Evolutionary conservation across 1,140 invertebrate genomes (phyloP), one percentile per base, ranked within the genome.

Genomic region (Drosophila teissieri): DNA sequence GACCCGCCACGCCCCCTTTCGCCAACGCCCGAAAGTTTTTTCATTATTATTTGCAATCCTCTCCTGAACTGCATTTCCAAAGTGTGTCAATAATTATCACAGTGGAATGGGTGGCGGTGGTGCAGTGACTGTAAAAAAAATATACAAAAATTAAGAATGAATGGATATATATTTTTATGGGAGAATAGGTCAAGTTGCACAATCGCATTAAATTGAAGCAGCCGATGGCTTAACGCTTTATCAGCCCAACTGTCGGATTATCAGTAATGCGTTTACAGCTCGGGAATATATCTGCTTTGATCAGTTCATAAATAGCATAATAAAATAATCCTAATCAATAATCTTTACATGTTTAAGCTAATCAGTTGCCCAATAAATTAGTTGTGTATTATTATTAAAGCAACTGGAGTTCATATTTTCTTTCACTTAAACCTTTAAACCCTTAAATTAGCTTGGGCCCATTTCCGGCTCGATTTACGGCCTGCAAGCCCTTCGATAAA

Each of bases 41-140:
- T 31, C 44, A 22, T 54, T 62, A 40, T 40, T 48, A 56, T 67
- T 70, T 74, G 53, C 51, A 55, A 62, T 57, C 73, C 73, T 84
- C 84, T 89, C 77, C 31, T 54, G 79, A 78, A 76, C 27, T 62
- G 65, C 57, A 64, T 81, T 86, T 63, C 74, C 78, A 64, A 58
- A 81, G 73, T 88, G 64, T 82, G 84, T 84, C 84, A 88, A 88
- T 89, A 88, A 89, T 88, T 83, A 77, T 76, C 70, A 76, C 24
- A 70, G 62, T 58, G 68, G 76, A 82, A 31, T 31, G 31, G 31
- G 2, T 31, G 7, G 31, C 62, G 82, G 52, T 46, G 48, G 55
- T 55, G 65, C 54, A 46, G 19, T 11, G 39, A 48, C 24, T 57
- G 44, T 48, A 27, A 12, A 48, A 12, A 48, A 62, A 51, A 69